Evolutionary conservation across 2,888 invertebrate species (phyloP).

Genomic region (Erebia palarica): DNA sequence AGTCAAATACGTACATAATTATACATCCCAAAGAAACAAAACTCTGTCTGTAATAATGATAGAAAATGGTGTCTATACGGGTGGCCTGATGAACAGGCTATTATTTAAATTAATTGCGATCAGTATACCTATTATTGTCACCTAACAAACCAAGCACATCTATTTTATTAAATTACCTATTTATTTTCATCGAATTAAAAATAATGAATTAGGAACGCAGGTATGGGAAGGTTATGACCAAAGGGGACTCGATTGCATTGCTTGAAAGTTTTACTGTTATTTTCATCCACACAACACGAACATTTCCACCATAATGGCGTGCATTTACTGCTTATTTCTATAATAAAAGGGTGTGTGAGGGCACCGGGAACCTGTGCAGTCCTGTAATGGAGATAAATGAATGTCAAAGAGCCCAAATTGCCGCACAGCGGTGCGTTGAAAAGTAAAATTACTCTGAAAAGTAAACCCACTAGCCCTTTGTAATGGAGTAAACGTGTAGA

Average conservation of each 20-base stretch:
- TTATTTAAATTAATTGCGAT: slow-evolving; percentile 15
- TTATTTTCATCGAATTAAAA: slow-evolving; percentile 11
- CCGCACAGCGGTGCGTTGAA: slow-evolving; percentile 53
- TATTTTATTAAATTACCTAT: slow-evolving; percentile 7
- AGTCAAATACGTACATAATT: not conserved
- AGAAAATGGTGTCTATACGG: slow-evolving; percentile 7
- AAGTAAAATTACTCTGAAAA: slow-evolving; percentile 65
- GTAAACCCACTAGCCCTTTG: slow-evolving; percentile 54
- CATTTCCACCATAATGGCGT: slow-evolving; percentile 14
- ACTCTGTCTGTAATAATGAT: not conserved
- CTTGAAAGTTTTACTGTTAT: slow-evolving; percentile 19
- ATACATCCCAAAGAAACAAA: not conserved
- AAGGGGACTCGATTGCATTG: slow-evolving; percentile 14
- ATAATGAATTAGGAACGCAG: not conserved
- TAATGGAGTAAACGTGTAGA: slow-evolving; percentile 79
- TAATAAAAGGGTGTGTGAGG: slow-evolving; percentile 21
- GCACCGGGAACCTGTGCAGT: slow-evolving; percentile 21
- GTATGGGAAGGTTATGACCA: not conserved
- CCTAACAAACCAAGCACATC: slow-evolving; percentile 13
- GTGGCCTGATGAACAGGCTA: slow-evolving; percentile 13
- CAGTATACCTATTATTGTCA: slow-evolving; percentile 12
- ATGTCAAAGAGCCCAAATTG: slow-evolving; percentile 76
- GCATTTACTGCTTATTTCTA: slow-evolving; percentile 24
- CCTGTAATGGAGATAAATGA: slow-evolving; percentile 79
- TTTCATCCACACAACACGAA: slow-evolving; percentile 10